Percentiles rank a stretch among this genome's conserved stretches.
These are phyloP conservation scores for Adelognathus sp. DNA, from an alignment of 2,888 invertebrate genomes.

Conservation along the genomic window DNA sequence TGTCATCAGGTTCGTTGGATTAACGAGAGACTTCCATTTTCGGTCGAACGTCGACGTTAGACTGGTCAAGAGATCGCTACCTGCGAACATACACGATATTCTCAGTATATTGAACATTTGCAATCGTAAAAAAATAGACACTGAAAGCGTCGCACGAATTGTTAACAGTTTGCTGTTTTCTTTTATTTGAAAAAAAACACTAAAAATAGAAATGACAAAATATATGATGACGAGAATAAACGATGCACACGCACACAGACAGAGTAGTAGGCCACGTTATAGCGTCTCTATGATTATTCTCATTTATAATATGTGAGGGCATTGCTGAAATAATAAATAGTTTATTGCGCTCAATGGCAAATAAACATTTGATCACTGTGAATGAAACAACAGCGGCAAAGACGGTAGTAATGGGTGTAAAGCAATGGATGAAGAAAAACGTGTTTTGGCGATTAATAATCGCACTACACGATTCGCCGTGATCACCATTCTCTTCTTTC, in stretches of 20 bases:
- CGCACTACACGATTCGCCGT: neutral
- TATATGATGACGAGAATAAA: slow-evolving; percentile 44
- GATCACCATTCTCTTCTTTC: neutral
- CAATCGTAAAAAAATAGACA: slow-evolving; percentile 52
- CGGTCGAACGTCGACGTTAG: slow-evolving; percentile 93
- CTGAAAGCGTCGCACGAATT: slow-evolving; percentile 64
- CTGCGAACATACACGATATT: slow-evolving; percentile 84
- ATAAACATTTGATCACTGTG: slow-evolving; percentile 45
- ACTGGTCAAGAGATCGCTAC: slow-evolving; percentile 91
- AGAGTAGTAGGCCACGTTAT: slow-evolving; percentile 9
- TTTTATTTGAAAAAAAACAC: slow-evolving; percentile 26
- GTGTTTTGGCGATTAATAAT: neutral
- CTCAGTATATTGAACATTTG: no score
- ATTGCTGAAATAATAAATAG: slow-evolving; percentile 65
- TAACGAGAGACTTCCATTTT: slow-evolving; percentile 89
- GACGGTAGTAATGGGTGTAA: slow-evolving; percentile 54
- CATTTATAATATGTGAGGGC: slow-evolving; percentile 56
- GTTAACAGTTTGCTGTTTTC: slow-evolving; percentile 41
- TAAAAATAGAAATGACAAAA: slow-evolving; percentile 38
- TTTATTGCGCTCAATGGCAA: slow-evolving; percentile 52
- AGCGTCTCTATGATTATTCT: slow-evolving; percentile 28
- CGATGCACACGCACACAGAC: slow-evolving; percentile 45
- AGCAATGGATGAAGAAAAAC: slow-evolving; percentile 40
- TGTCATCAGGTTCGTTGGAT: slow-evolving; percentile 80
- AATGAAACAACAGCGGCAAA: slow-evolving; percentile 41